phyloP scores from a whole-genome alignment of 2,888 invertebrate species.

The Drosophila anomalipes region DNA sequence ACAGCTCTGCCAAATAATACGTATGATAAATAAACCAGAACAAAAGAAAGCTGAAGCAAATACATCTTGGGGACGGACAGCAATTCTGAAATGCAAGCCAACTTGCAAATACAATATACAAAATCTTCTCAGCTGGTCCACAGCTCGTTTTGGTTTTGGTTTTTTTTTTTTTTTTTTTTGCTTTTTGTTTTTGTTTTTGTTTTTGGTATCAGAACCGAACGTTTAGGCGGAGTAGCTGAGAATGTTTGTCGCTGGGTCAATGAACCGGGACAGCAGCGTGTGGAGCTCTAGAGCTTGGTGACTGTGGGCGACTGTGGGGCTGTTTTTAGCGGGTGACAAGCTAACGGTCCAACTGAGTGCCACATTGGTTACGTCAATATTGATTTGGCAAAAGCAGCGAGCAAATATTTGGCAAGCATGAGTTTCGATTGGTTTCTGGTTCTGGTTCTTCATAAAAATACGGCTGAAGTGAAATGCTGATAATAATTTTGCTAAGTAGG shows the following conservation, averaged over 20 bases:
- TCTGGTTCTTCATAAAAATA: conserved; percentile 4
- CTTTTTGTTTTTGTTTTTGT: background rate
- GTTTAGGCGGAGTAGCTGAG: conserved; percentile 28
- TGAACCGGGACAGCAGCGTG: conserved; percentile 34
- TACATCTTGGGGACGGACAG: conserved; percentile 26
- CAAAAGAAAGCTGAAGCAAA: conserved; percentile 56
- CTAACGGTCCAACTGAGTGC: conserved; percentile 55
- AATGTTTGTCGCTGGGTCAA: conserved; percentile 38
- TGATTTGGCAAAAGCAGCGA: conserved; percentile 70
- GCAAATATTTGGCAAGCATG: conserved; percentile 65
- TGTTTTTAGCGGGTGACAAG: conserved; percentile 52
- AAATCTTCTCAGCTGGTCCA: conserved; percentile 33
- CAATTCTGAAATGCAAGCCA: conserved; percentile 40
- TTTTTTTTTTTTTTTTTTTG: background rate
- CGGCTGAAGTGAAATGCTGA: conserved; percentile 42
- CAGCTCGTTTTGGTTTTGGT: conserved; percentile 19
- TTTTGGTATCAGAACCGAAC: conserved; percentile 9
- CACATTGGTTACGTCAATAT: conserved; percentile 71
- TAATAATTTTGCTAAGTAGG: conserved; percentile 43
- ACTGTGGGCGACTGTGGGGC: conserved; percentile 30
- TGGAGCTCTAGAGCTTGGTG: conserved; percentile 26
- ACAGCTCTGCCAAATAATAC: conserved; percentile 32
- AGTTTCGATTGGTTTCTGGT: conserved; percentile 13
- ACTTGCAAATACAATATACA: conserved; percentile 64
- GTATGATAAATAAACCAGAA: conserved; percentile 45